phyloP scores from a whole-genome alignment of 2,113 vertebrate genomes.

The Callopanchax toddi region DNA sequence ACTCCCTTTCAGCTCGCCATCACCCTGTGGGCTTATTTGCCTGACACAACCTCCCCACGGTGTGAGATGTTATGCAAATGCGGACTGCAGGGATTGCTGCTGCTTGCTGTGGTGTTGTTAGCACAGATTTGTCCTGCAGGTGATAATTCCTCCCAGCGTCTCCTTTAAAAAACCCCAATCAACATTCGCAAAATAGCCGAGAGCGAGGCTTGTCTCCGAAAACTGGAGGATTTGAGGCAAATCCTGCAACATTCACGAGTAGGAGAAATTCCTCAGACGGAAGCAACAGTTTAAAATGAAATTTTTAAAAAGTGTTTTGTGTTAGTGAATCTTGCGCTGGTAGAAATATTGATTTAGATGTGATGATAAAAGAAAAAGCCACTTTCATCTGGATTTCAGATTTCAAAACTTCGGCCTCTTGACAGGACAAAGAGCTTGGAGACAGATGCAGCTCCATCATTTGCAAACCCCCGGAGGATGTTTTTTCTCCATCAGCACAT shows the following conservation, averaged over 20 bases:
- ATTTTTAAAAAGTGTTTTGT: no score
- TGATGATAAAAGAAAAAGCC: no score
- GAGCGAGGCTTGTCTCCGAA: conserved; percentile 6
- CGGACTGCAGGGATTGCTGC: conserved; percentile 53
- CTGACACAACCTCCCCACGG: conserved; percentile 48
- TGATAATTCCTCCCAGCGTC: conserved; percentile 74
- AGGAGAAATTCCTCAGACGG: background rate
- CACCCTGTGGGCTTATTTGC: conserved; percentile 48
- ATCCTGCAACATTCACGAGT: conserved; percentile 28
- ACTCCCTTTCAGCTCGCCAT: conserved; percentile 35
- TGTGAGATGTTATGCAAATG: conserved; percentile 75
- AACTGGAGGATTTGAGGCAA: conserved; percentile 28
- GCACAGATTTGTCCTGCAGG: conserved; percentile 71
- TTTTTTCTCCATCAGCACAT: conserved; percentile 79
- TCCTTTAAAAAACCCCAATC: conserved; percentile 71
- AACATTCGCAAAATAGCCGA: conserved; percentile 65
- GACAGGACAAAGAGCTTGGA: conserved; percentile 64
- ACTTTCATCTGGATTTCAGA: conserved; percentile 1
- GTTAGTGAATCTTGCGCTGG: no score
- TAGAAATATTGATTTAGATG: no score
- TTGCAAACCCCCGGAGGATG: conserved; percentile 77
- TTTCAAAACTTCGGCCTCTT: conserved; percentile 33
- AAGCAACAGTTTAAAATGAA: no score
- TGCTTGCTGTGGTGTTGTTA: conserved; percentile 63
- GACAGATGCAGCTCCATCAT: conserved; percentile 72